Evolutionary conservation across 2,888 invertebrate species (phyloP).

Genomic region (Caenorhabditis drosophilae): DNA sequence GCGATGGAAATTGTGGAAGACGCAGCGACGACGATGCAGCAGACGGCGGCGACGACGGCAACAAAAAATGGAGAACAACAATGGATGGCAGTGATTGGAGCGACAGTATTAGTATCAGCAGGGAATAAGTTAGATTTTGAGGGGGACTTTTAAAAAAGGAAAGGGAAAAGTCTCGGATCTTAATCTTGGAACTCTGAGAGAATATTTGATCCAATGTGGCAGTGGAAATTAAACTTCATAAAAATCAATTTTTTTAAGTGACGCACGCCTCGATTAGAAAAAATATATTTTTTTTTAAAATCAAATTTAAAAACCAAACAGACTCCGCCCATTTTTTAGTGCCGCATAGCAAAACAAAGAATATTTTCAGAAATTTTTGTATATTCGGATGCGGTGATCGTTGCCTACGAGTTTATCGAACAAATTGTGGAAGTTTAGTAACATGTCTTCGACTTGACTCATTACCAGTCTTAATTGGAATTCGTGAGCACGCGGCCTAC

Average conservation of each 20-base stretch:
- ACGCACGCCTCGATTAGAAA: too few relatives aligned
- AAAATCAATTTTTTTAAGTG: too few relatives aligned
- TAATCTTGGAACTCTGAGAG: too few relatives aligned
- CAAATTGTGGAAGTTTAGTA: slow-evolving; percentile 18
- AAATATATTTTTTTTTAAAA: too few relatives aligned
- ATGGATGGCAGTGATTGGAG: slow-evolving; percentile 34
- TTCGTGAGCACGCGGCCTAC: slow-evolving; percentile 36
- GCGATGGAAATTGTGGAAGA: not conserved
- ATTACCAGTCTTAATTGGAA: slow-evolving; percentile 34
- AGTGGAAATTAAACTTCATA: too few relatives aligned
- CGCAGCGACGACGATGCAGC: not conserved
- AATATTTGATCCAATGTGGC: too few relatives aligned
- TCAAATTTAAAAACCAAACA: too few relatives aligned
- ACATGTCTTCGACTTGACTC: slow-evolving; percentile 40
- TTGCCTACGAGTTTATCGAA: slow-evolving; percentile 34
- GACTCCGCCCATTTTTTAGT: too few relatives aligned
- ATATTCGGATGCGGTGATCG: slow-evolving; percentile 43
- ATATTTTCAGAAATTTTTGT: slow-evolving; percentile 3
- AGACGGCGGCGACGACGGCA: too few relatives aligned
- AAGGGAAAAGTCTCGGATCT: not conserved
- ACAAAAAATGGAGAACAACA: too few relatives aligned
- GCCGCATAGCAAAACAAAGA: too few relatives aligned
- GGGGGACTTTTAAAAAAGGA: not conserved
- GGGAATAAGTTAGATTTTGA: slow-evolving; percentile 36
- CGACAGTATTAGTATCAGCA: slow-evolving; percentile 31